These are phyloP conservation scores for Synergus itoensis DNA, from an alignment of 2,888 invertebrate genomes.

Conservation along the genomic window DNA sequence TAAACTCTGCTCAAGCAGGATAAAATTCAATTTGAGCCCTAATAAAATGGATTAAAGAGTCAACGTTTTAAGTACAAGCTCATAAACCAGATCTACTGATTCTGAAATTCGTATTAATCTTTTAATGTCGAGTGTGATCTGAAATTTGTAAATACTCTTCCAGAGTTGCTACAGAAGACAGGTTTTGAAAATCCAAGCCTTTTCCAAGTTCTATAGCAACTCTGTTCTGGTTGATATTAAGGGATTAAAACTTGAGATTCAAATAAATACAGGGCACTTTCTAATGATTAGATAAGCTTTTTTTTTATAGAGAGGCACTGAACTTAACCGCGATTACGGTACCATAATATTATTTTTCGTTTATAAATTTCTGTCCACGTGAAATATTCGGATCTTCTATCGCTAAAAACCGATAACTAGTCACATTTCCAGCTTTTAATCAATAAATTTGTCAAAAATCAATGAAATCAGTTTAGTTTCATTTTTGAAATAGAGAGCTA, in stretches of 20 bases:
- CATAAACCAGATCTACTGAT: not conserved
- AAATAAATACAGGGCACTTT: slow-evolving; percentile 32
- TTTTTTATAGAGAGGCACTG: slow-evolving; percentile 44
- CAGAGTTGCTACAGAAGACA: not conserved
- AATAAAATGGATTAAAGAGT: not conserved
- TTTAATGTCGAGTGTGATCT: not conserved
- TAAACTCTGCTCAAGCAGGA: not conserved
- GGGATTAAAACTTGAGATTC: not conserved
- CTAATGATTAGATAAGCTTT: slow-evolving; percentile 17
- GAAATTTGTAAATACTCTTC: not conserved
- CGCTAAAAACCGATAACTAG: not conserved
- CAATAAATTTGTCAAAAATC: not conserved
- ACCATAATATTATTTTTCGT: slow-evolving; percentile 24
- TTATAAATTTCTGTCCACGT: not conserved
- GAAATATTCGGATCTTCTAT: not conserved
- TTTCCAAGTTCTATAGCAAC: too few species aligned
- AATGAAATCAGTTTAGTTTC: not conserved
- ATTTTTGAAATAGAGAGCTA: not conserved
- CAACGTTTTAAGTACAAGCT: not conserved
- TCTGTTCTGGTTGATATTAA: not conserved
- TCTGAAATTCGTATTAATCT: not conserved
- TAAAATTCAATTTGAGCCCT: not conserved
- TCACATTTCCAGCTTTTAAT: not conserved
- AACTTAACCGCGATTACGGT: slow-evolving; percentile 36
- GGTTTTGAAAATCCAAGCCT: too few species aligned